Base-by-base conservation (phyloP, 2,113 vertebrate genomes). In the Megaceryle torquata region DNA sequence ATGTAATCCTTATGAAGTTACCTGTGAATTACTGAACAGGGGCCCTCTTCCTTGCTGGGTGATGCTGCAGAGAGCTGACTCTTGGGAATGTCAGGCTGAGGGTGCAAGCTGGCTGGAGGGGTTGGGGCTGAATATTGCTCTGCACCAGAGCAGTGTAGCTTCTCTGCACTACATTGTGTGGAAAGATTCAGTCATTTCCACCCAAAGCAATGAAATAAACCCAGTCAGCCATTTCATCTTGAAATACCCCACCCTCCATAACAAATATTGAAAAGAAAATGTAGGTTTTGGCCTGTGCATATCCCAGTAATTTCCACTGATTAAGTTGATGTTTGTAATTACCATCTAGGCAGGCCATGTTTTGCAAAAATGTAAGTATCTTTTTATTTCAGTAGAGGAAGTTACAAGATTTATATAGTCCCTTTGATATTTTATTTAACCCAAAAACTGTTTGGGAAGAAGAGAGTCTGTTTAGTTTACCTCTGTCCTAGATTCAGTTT, bases 401-500 rank as follows among this genome's bases (percentile, higher is more conserved):
- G 31, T 92, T 61, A 61, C 13, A 44, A 61, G 50, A 87, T 86
- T 70, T 89, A 82, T 86, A 8, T 86, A 67, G n/a, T 80, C 74
- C 14, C 37, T 89, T 71, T 76, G 61, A 75, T 94, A 91, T 75
- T 94, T 53, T 81, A 72, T 84, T 93, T 96, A 95, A 92, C 92
- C 70, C 37, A 46, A 13, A 79, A 76, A 82, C 35, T 57, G 44
- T 41, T 72, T 92, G 67, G 77, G 80, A 93, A 93, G 41, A 50
- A 81, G 70, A 65, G 51, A 31, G 57, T 82, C 41, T 84, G 54
- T 87, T 96, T 84, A 68, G 88, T 91, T 95, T 91, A 82, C 63
- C 88, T 94, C 96, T 44, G 29, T 89, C 93, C 93, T 94, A 82
- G 65, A 92, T 93, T 87, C 57, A 65, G 31, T 91, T 96, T 88